Base-by-base conservation (phyloP, 2,888 invertebrate genomes). In the Notocelia uddmanniana region DNA sequence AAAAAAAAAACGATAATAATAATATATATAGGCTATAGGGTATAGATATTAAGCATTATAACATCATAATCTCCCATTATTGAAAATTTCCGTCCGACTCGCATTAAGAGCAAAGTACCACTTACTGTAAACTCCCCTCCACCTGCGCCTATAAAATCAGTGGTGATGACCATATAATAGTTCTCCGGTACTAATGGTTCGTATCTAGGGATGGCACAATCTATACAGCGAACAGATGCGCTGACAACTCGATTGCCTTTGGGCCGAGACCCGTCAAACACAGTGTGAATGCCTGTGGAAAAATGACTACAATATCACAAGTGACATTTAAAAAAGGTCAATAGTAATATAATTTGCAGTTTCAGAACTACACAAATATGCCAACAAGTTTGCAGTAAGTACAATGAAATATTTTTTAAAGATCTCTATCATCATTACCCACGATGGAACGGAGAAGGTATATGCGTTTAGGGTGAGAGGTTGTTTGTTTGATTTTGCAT, bases 81-180 rank as follows among this genome's bases (percentile, higher is more conserved):
- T 41, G 15, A 15, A 41, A 0, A 3, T 41, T 15, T 13, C 0
- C 13, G 3, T 13, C 3, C 13, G 41, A 3, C 15, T 13, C 13
- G 15, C 8, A 41, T 37, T 41, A 41, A 41, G n/a, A 15, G 5
- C 41, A 41, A n/a, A n/a, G 2, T n/a, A 63, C 23, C 19, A 19
- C 94, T 81, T 75, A 89, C 86, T 1, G 77, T 73, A 77, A 90
- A 96, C 0, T 95, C 95, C 81, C 96, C 96, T 5, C 96, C 96
- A 5, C 96, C 96, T 26, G 79, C 82, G 0, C 87, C 85, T 15
- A 96, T 73, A 79, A 94, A 96, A 15, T 91, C 88, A 0, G 92
- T 84, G 0, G 94, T 75, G 0, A 94, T 89, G 0, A 96, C 79
- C 15, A 93, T 88, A 84, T 96, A 96, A 54, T 85, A 86, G 70